phyloP scores from a whole-genome alignment of 2,888 invertebrate genomes.

The Lysandra coridon region DNA sequence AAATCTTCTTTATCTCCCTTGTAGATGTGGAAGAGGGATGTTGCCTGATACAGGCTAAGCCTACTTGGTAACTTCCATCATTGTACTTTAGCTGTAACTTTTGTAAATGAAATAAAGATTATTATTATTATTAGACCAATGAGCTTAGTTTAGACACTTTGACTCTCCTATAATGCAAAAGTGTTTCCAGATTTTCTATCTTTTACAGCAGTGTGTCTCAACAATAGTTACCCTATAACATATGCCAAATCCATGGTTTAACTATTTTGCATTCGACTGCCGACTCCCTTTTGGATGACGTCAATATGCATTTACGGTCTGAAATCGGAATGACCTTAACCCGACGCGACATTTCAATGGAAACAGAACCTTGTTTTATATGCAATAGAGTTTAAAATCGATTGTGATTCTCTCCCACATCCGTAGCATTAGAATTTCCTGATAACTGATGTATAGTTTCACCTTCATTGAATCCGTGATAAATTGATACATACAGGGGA shows the following conservation, averaged over 20 bases:
- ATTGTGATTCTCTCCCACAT: slow-evolving; percentile 49
- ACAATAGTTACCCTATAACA: slow-evolving; percentile 73
- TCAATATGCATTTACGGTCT: slow-evolving; percentile 68
- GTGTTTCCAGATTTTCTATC: background rate
- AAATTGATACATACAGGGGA: slow-evolving; percentile 73
- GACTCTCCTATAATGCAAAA: too few species aligned
- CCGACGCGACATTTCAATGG: background rate
- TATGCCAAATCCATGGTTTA: slow-evolving; percentile 80
- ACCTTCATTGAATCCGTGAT: slow-evolving; percentile 79
- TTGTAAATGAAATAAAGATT: too few species aligned
- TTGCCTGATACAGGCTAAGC: too few species aligned
- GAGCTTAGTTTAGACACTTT: too few species aligned
- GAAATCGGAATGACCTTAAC: slow-evolving; percentile 45
- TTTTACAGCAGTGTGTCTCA: slow-evolving; percentile 51
- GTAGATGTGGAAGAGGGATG: too few species aligned
- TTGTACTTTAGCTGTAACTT: too few species aligned
- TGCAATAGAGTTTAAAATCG: slow-evolving; percentile 33
- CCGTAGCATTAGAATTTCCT: slow-evolving; percentile 57
- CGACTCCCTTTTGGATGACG: slow-evolving; percentile 76
- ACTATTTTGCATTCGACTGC: slow-evolving; percentile 78
- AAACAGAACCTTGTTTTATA: slow-evolving; percentile 33
- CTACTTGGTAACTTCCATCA: too few species aligned
- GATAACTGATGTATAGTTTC: slow-evolving; percentile 77
- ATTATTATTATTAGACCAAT: too few species aligned
- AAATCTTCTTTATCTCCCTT: too few species aligned